Base-by-base conservation (phyloP, 2,888 invertebrate genomes). In the Drosophila histrio region DNA sequence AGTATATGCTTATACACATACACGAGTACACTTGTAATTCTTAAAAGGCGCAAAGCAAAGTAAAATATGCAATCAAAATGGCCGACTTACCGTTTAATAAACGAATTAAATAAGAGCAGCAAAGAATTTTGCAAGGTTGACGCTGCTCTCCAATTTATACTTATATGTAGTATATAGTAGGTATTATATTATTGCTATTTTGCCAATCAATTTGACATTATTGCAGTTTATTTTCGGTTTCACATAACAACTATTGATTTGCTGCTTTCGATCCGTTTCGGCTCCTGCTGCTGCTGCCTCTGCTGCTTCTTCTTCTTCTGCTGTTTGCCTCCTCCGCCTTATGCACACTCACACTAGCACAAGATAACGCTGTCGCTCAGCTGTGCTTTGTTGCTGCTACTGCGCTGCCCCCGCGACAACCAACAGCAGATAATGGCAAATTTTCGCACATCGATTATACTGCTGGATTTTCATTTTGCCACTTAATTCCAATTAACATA, bases 41-140 rank as follows among this genome's bases (percentile, higher is more conserved):
- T 19, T 6, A 19, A 13, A 58, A 59, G 53, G 52, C 54, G 26
- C 58, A 72, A 60, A 17, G 5, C 19, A 54, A 62, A 39, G 46
- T 44, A 30, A 65, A 80, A 68, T 71, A 15, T 66, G 57, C 66
- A 84, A 81, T 70, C 32, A 84, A 83, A 74, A 81, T 84, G 81
- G 81, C 80, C 39, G 63, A 84, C 81, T 84, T 81, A 82, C 81
- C 85, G 72, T 84, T 75, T 71, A 67, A 71, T 36, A 44, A 62
- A 69, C 68, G 73, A 54, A 58, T 65, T 17, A 17, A 36, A 59
- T 77, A 57, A 60, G 52, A 60, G 54, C 64, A 50, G 68, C 59
- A 58, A 50, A 74, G 58, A 61, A 65, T 62, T 62, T 73, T 38
- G 61, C 62, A 64, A 72, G 63, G 46, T 58, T 66, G 61, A 57